Evolutionary conservation across 2,888 invertebrate species (phyloP), one percentile per base, ranked within the genome.

Genomic region (Norana najaformis): DNA sequence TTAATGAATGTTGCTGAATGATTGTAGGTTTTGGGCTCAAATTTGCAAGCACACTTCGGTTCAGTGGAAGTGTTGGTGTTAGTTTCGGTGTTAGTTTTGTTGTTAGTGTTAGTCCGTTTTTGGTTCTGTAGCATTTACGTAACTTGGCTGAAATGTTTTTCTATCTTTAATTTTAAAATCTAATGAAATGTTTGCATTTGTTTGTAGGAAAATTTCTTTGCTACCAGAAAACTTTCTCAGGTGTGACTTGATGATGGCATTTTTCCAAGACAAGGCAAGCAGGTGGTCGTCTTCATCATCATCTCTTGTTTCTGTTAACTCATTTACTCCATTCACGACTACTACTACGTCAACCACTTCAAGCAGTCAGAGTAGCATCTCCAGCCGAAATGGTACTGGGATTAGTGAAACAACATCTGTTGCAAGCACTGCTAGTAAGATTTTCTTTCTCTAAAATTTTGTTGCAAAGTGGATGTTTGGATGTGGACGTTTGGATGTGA

Each of bases 211-310:
- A 89, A n/a, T 89, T 30, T 69, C 53, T n/a, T 41, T 41, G 16
- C 41, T 89, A 18, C 89, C 89, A 34, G 82, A 89, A 89, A 41
- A 53, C 89, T 53, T 41, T 36, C 34, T 89, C 41, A 89, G 41
- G 82, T 89, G 89, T 34, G 53, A 35, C n/a, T 37, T 69, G 89
- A 53, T 47, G 89, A 37, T 36, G 53, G 82, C 47, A 0, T 89
- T 89, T 47, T 41, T 69, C 36, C 85, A 85, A 85, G 85, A 85
- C 85, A 85, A 85, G 37, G n/a, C 36, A 20, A 37, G 4, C 23
- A 85, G 20, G 23, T 37, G 16, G 36, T 36, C 34, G 36, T 85
- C 36, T 85, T 85, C 85, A 18, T 85, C 85, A 30, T 85, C 85
- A n/a, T 35, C 85, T 1, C 85, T 85, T 4, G 37, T 85, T 20